phyloP scores from a whole-genome alignment of 2,797 vertebrate species.

The Mallotus villosus region DNA sequence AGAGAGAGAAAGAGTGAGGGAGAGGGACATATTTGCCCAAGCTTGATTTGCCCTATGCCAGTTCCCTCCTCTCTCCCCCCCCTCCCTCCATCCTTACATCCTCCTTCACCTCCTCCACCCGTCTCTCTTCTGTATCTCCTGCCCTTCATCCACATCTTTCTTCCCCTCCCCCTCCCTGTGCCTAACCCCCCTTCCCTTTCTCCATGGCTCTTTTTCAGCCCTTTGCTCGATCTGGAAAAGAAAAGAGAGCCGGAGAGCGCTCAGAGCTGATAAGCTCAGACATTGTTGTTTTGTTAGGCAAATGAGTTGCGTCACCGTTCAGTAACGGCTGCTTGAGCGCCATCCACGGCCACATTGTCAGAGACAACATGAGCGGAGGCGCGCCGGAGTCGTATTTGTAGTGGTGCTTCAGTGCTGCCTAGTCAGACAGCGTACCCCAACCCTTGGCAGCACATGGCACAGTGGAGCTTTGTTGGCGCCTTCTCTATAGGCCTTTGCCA shows the following conservation, averaged over 20 bases:
- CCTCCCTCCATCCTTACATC: neutral
- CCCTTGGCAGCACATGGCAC: too few relatives aligned
- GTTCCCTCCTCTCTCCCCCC: slow-evolving; percentile 3
- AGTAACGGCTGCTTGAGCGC: neutral
- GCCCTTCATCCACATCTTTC: neutral
- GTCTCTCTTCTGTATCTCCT: slow-evolving; percentile 6
- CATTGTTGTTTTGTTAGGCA: slow-evolving; percentile 13
- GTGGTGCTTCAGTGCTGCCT: too few relatives aligned
- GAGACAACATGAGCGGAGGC: too few relatives aligned
- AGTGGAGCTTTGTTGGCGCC: too few relatives aligned
- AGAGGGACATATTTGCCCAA: slow-evolving; percentile 1
- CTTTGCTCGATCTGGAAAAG: neutral
- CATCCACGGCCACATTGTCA: neutral
- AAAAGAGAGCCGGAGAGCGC: neutral
- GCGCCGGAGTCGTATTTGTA: too few relatives aligned
- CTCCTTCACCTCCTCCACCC: neutral
- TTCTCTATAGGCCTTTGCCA: too few relatives aligned
- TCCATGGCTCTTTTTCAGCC: neutral
- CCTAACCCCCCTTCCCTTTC: neutral
- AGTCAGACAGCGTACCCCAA: too few relatives aligned
- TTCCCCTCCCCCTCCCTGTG: neutral
- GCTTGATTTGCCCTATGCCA: slow-evolving; percentile 14
- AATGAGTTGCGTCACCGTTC: slow-evolving; percentile 1
- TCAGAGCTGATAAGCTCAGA: neutral
- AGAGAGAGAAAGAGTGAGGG: neutral